Evolutionary conservation across 2,888 invertebrate species (phyloP).

Genomic region (Melinopterus prodromus): DNA sequence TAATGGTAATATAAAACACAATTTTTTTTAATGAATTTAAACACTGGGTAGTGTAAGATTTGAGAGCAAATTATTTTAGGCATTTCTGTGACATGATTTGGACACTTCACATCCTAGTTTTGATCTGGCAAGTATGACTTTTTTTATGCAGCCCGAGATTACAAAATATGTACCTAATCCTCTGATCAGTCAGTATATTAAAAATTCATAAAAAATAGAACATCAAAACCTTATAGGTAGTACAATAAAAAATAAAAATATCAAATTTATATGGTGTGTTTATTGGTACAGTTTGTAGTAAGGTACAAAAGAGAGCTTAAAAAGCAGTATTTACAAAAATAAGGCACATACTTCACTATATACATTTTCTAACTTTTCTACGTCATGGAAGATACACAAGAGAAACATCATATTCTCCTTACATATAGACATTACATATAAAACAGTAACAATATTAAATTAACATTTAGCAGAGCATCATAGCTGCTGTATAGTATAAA

Average conservation of each 20-base stretch:
- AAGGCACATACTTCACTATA: conserved; percentile 32
- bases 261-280: background rate
- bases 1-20: too few species aligned
- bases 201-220: background rate
- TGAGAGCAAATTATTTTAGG: too few species aligned
- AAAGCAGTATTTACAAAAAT: conserved; percentile 29
- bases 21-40: too few species aligned
- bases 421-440: conserved; percentile 19
- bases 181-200: too few species aligned
- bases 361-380: conserved; percentile 24
- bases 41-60: too few species aligned
- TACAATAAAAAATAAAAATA: background rate
- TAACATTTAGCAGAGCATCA: conserved; percentile 23
- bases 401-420: background rate
- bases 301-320: conserved; percentile 26
- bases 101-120: too few species aligned
- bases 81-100: too few species aligned
- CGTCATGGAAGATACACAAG: conserved; percentile 20
- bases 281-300: conserved; percentile 20
- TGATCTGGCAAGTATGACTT: too few species aligned
- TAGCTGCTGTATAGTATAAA: conserved; percentile 29
- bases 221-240: background rate
- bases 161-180: too few species aligned
- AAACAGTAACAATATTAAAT: conserved; percentile 22
- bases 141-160: too few species aligned